Base-by-base conservation (phyloP, 2,113 vertebrate species). In the Zapus hudsonius region DNA sequence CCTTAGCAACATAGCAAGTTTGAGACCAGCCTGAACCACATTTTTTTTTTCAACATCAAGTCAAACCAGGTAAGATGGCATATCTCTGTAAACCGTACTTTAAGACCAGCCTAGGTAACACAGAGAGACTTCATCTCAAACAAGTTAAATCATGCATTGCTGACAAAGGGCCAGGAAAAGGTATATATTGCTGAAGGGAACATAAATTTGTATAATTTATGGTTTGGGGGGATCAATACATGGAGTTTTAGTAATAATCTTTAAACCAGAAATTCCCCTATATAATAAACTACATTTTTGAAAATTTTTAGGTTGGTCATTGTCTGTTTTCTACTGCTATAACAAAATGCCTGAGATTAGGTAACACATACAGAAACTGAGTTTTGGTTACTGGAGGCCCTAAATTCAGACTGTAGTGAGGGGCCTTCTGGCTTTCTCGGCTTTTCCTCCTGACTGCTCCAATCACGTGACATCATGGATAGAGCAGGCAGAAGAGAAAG, bases 241-340 rank as follows among this genome's bases (percentile, higher is more conserved):
- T 80, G 47, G 69, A 79, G 36, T 40, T 87, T 73, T 91, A 94
- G 36, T 16, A 67, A 72, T 59, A 57, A 42, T 61, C 72, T 89
- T 90, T 23, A 84, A 90, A 47, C 44, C 1, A 36, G 67, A 87
- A 87, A 69, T 66, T 33, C 83, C 61, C 75, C 73, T n/a, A 3
- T 33, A 81, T 73, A n/a, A n/a, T 36, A 83, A 83, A 91, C 16
- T 61, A 3, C 27, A 33, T 23, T 10, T 76, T 38, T 40, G 59
- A 19, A 31, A 76, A 69, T 29, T 73, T 96, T 63, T 59, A 92
- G 15, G 57, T 81, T n/a, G 84, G 33, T 15, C 36, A 80, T 12
- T 66, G 13, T 29, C 27, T 59, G n/a, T 57, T 80, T 59, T 89
- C 84, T 74, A 44, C 25, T 44, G 25, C 47, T 79, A 4, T 67